Percentiles rank a stretch among this genome's conserved stretches.
These are phyloP conservation scores for Aleadryas rufinucha DNA, from an alignment of 2,113 vertebrate genomes.

Conservation along the genomic window DNA sequence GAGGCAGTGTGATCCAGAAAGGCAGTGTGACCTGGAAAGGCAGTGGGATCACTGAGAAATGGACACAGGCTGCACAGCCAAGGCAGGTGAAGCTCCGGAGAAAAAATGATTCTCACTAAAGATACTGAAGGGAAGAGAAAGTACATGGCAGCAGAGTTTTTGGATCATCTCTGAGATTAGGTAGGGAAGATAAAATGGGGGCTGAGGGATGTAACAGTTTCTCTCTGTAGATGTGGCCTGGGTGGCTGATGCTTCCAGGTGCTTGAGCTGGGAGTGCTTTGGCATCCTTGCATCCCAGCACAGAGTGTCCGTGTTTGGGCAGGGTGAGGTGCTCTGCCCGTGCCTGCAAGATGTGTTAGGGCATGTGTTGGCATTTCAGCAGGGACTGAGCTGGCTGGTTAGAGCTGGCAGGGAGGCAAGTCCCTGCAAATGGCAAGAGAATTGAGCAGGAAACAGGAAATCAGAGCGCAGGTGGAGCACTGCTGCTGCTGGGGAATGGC, in stretches of 20 bases:
- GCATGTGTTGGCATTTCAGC: not conserved
- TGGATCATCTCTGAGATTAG: not conserved
- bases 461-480: accelerated
- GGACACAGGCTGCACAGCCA: not conserved
- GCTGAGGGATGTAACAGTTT: not conserved
- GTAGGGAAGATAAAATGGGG: not conserved
- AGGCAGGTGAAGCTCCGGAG: not conserved
- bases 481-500: not conserved
- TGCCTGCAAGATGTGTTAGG: not conserved
- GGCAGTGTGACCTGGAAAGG: too few species aligned
- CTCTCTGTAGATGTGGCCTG: not conserved
- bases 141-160: not conserved
- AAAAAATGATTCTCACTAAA: not conserved
- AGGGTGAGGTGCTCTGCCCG: not conserved
- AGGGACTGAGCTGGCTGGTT: not conserved
- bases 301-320: not conserved
- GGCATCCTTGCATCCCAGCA: accelerated
- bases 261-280: accelerated
- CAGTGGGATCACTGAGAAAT: not conserved
- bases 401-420: accelerated
- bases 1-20: not conserved
- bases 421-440: not conserved
- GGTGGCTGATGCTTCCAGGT: accelerated
- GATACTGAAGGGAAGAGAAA: not conserved
- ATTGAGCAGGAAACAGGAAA: not conserved